Percentiles rank a stretch among this genome's conserved stretches.
These are phyloP conservation scores for Pollenia amentaria DNA, from an alignment of 2,888 invertebrate species.

Conservation along the genomic window DNA sequence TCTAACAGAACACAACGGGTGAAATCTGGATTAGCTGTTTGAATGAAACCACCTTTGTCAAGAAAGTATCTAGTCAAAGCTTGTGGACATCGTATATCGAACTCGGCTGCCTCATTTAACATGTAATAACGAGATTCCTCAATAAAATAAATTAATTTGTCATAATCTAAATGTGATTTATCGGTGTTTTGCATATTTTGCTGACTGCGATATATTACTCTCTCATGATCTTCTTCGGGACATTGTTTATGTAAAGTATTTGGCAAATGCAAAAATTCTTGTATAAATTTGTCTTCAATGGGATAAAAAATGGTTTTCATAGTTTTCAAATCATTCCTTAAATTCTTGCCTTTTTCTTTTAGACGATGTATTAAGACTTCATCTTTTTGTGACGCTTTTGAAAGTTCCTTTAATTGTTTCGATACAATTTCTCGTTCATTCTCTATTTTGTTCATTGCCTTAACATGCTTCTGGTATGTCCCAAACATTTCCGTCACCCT, in stretches of 20 bases:
- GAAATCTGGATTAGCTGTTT: slow-evolving; percentile 92
- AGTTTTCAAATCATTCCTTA: slow-evolving; percentile 88
- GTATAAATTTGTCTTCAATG: slow-evolving; percentile 89
- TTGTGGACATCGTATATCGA: slow-evolving; percentile 86
- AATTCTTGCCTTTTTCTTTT: slow-evolving; percentile 86
- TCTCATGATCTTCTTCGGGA: slow-evolving; percentile 83
- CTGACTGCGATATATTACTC: slow-evolving; percentile 78
- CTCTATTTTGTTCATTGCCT: slow-evolving; percentile 86
- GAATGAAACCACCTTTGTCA: slow-evolving; percentile 86
- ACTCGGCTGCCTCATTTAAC: slow-evolving; percentile 89
- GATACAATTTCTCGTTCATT: slow-evolving; percentile 85
- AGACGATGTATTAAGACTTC: slow-evolving; percentile 84
- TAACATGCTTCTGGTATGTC: slow-evolving; percentile 86
- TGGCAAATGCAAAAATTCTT: slow-evolving; percentile 88
- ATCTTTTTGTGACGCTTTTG: slow-evolving; percentile 77
- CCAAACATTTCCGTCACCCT: slow-evolving; percentile 87
- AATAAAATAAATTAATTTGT: slow-evolving; percentile 80
- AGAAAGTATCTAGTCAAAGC: slow-evolving; percentile 81
- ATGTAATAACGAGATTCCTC: slow-evolving; percentile 87
- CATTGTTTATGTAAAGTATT: slow-evolving; percentile 89
- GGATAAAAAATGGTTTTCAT: slow-evolving; percentile 88
- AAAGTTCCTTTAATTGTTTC: slow-evolving; percentile 85
- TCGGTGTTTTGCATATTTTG: slow-evolving; percentile 63
- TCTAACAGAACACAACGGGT: slow-evolving; percentile 90
- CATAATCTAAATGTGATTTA: slow-evolving; percentile 81